Evolutionary conservation across 2,888 invertebrate genomes (phyloP).

Genomic region (Malacosoma neustria): DNA sequence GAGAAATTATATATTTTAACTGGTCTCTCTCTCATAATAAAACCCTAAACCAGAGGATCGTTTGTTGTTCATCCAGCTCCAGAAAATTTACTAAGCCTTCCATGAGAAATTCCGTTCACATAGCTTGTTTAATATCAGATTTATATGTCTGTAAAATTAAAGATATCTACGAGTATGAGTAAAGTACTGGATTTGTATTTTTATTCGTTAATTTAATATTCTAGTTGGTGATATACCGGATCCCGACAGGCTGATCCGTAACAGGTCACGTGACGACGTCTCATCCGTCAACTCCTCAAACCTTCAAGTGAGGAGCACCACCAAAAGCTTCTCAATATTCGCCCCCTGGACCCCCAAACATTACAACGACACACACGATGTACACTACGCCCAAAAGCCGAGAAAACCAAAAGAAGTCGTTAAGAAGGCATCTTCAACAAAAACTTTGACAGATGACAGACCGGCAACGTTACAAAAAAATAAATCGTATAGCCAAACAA

Average conservation of each 20-base stretch:
- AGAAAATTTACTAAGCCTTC: too few species aligned
- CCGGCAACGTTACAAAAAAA: constrained; percentile 59
- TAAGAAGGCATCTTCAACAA: constrained; percentile 65
- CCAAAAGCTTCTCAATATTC: constrained; percentile 86
- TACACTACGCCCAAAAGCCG: constrained; percentile 83
- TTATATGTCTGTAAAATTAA: too few species aligned
- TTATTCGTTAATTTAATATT: too few species aligned
- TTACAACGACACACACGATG: constrained; percentile 82
- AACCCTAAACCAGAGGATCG: too few species aligned
- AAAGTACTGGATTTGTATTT: too few species aligned
- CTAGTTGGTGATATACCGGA: constrained; percentile 89
- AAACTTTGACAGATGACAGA: constrained; percentile 37
- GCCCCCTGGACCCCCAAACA: constrained; percentile 90
- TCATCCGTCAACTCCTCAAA: constrained; percentile 78
- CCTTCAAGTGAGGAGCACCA: constrained; percentile 81
- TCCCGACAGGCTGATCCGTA: constrained; percentile 75
- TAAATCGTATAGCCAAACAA: constrained; percentile 62
- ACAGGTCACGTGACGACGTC: constrained; percentile 85
- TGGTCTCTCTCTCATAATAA: too few species aligned
- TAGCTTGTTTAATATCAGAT: too few species aligned
- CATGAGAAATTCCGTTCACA: too few species aligned
- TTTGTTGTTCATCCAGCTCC: too few species aligned
- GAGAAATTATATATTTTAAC: too few species aligned
- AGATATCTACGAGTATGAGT: too few species aligned
- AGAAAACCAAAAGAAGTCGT: constrained; percentile 45